Conservation (phyloP, 1,140 invertebrate genomes). For the Bombyx mori region ASM3026992v2 NC_085115.1:14836501-14837000, state of each 20-base stretch:
- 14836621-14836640: constrained; percentile 15
- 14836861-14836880: constrained; percentile 4
- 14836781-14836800: background rate
- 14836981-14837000: background rate
- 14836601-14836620: constrained; percentile 15
- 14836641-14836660: constrained; percentile 14
- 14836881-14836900: constrained; percentile 5
- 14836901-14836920: constrained; percentile 15
- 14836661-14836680: constrained; percentile 4
- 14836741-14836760: constrained; percentile 5
- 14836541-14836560: background rate
- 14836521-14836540: constrained; percentile 7
- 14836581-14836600: constrained; percentile 12
- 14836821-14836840: constrained; percentile 5
- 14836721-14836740: constrained; percentile 8
- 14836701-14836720: background rate
- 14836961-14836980: background rate
- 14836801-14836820: constrained; percentile 12
- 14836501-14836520: constrained; percentile 8
- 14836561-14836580: constrained; percentile 15
- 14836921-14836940: constrained; percentile 12
- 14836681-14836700: background rate
- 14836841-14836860: constrained; percentile 12
- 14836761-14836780: constrained; percentile 10
- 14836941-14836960: constrained; percentile 10